Percentiles rank a stretch among this genome's conserved stretches.
Conservation (phyloP, 2,797 vertebrate species). For the Melanotaenia trifasciata region DNA sequence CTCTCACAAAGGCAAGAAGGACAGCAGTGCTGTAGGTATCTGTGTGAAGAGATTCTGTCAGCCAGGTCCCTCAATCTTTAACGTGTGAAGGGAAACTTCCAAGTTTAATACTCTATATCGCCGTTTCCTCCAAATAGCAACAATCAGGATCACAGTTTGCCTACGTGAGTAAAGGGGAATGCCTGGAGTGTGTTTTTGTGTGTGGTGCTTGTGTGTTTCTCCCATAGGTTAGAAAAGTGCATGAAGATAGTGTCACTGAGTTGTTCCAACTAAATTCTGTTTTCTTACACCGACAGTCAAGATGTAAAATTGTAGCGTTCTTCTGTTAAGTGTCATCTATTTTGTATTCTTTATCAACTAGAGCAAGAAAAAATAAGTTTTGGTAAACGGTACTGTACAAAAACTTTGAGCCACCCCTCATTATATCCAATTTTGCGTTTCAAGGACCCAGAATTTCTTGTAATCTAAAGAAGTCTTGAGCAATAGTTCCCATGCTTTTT, state of each 20-base stretch:
- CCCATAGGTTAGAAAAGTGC: constrained; percentile 72
- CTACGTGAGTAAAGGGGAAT: constrained; percentile 85
- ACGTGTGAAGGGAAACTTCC: constrained; percentile 39
- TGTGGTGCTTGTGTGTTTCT: constrained; percentile 74
- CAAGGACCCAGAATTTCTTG: neutral
- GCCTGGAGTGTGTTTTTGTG: constrained; percentile 74
- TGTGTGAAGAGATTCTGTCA: constrained; percentile 31
- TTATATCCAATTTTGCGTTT: neutral
- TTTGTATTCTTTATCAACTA: constrained; percentile 35
- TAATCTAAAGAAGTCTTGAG: neutral
- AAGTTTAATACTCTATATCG: constrained; percentile 74
- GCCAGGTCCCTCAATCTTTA: constrained; percentile 69
- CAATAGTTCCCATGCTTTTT: neutral
- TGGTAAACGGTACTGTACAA: neutral
- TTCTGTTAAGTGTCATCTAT: constrained; percentile 38
- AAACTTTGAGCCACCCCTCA: neutral
- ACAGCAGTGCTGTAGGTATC: constrained; percentile 91
- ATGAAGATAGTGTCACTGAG: constrained; percentile 76
- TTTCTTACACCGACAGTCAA: constrained; percentile 56
- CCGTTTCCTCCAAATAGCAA: constrained; percentile 85
- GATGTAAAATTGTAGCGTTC: constrained; percentile 38
- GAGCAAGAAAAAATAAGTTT: constrained; percentile 15
- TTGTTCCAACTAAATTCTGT: constrained; percentile 20
- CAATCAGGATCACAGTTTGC: constrained; percentile 85
- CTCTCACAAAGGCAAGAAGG: constrained; percentile 97